Evolutionary conservation across 2,888 invertebrate genomes (phyloP).

Genomic region (Rotaria sp.): DNA sequence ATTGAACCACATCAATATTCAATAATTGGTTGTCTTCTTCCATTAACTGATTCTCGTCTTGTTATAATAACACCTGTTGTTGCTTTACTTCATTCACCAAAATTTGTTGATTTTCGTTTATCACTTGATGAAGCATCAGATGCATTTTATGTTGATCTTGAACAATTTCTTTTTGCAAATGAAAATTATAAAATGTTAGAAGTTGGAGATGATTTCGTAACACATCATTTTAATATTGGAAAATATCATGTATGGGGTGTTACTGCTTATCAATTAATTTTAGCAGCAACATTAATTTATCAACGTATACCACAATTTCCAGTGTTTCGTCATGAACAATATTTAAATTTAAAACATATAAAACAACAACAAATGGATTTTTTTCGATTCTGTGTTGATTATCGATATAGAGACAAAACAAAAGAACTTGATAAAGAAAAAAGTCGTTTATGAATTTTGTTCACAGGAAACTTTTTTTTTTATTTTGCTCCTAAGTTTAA

Average conservation of each 20-base stretch:
- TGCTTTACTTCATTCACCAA: background rate
- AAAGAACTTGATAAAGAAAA: background rate
- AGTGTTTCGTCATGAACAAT: background rate
- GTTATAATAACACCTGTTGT: background rate
- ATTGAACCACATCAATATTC: constrained; percentile 43
- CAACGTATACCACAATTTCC: background rate
- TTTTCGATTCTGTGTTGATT: background rate
- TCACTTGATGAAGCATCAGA: background rate
- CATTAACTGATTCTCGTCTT: background rate
- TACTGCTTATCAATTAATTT: background rate
- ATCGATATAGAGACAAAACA: background rate
- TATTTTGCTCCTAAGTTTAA: background rate
- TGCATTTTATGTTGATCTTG: background rate
- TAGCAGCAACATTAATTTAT: constrained; percentile 8
- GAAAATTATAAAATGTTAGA: background rate
- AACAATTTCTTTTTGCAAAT: background rate
- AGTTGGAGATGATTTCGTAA: background rate
- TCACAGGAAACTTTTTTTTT: background rate
- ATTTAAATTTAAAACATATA: background rate
- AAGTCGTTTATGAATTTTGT: background rate
- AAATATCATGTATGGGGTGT: constrained; percentile 11
- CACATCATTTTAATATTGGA: background rate
- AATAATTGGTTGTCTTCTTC: background rate
- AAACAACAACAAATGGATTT: background rate
- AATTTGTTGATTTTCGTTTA: background rate